phyloP scores from a whole-genome alignment of 92 coral and sea anemone species.

The Bergia puertoricense region DNA sequence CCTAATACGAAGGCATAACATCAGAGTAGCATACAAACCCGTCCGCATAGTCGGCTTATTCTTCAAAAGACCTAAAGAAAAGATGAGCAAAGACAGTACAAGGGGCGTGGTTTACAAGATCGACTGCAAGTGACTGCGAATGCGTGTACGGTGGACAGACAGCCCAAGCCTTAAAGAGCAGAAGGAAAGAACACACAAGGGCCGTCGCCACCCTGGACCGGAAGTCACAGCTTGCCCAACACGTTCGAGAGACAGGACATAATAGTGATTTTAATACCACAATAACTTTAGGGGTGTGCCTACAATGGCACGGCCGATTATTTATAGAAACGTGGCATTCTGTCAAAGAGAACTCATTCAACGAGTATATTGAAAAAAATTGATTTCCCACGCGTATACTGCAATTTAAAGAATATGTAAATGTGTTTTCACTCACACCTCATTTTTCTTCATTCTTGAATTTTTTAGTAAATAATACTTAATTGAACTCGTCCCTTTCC shows the following conservation, averaged over 20 bases:
- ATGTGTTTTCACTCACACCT: neutral
- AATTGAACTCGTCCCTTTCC: neutral
- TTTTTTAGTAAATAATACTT: neutral
- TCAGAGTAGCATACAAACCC: no score
- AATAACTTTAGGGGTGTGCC: constrained; percentile 20
- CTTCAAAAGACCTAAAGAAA: constrained; percentile 31
- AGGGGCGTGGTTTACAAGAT: constrained; percentile 9
- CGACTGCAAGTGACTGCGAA: constrained; percentile 32
- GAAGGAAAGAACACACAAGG: constrained; percentile 35
- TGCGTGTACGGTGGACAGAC: constrained; percentile 32
- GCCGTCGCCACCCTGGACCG: constrained; percentile 13
- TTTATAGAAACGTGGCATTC: constrained; percentile 34
- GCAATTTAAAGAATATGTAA: constrained; percentile 3
- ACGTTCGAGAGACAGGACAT: constrained; percentile 2
- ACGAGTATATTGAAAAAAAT: constrained; percentile 13
- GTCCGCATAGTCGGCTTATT: no score
- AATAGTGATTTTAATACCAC: neutral
- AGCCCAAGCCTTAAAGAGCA: constrained; percentile 15
- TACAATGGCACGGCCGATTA: constrained; percentile 14
- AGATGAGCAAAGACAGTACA: constrained; percentile 5
- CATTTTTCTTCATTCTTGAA: neutral
- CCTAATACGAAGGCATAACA: no score
- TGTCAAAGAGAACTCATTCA: constrained; percentile 9
- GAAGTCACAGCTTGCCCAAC: constrained; percentile 25
- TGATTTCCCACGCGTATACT: constrained; percentile 16